Percentiles rank a stretch among this genome's conserved stretches.
Conservation (phyloP, 1,140 invertebrate species). For the Hyposmocoma kahamanoa region DNA sequence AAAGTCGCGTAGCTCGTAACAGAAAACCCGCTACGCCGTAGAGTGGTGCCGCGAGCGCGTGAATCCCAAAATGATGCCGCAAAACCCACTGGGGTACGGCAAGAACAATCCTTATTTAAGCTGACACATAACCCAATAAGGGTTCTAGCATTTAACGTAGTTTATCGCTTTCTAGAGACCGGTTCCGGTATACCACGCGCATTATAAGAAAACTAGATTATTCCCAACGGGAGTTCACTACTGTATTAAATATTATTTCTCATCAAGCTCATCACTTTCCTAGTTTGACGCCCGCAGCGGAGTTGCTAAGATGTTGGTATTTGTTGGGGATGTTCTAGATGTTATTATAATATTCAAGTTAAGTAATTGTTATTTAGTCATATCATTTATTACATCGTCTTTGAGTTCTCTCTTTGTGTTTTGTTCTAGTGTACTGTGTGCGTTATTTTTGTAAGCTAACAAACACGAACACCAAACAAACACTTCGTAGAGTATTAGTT, state of each 20-base stretch:
- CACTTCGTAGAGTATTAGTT: too few species aligned
- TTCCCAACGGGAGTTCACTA: not conserved
- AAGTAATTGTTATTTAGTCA: too few species aligned
- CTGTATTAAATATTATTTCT: not conserved
- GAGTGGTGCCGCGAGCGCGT: not conserved
- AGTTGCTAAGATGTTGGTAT: too few species aligned
- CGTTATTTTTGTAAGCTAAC: too few species aligned
- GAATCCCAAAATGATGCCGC: not conserved
- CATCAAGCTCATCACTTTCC: too few species aligned
- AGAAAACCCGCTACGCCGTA: not conserved
- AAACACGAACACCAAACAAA: too few species aligned
- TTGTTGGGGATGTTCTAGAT: too few species aligned
- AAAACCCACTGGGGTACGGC: not conserved
- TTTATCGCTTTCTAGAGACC: conserved; percentile 20
- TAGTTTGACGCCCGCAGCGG: too few species aligned
- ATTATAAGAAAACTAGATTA: conserved; percentile 26
- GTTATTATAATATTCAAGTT: too few species aligned
- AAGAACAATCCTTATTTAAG: conserved; percentile 1
- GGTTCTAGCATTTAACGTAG: conserved; percentile 20
- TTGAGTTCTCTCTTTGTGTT: too few species aligned
- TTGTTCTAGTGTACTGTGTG: too few species aligned
- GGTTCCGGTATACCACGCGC: conserved; percentile 12
- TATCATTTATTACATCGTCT: too few species aligned
- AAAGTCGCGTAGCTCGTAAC: not conserved
- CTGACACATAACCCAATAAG: conserved; percentile 23